phyloP scores from a whole-genome alignment of 1,140 invertebrate species.

The Drosophila tristis region DNA sequence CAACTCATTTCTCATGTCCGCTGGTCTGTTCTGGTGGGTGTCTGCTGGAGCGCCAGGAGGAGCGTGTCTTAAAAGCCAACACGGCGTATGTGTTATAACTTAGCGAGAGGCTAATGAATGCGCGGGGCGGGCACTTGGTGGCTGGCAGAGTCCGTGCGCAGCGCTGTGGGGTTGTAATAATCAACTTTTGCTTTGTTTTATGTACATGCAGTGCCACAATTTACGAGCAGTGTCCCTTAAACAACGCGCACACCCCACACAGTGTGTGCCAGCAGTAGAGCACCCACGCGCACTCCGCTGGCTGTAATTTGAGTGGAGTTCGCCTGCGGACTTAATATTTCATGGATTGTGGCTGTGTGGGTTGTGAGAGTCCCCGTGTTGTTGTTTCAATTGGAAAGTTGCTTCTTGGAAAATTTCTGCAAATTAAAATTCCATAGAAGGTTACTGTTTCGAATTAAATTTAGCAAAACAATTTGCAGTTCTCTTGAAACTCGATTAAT shows the following conservation, averaged over 20 bases:
- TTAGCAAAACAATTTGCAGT: background rate
- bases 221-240: slow-evolving; percentile 55
- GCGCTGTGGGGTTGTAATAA: slow-evolving; percentile 50
- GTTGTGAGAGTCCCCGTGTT: no score
- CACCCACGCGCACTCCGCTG: background rate
- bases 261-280: slow-evolving; percentile 25
- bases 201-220: slow-evolving; percentile 61
- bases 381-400: slow-evolving; percentile 19
- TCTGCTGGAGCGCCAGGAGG: no score
- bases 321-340: slow-evolving; percentile 40
- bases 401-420: background rate
- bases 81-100: slow-evolving; percentile 44
- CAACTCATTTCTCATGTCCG: slow-evolving; percentile 15
- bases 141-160: slow-evolving; percentile 21
- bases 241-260: background rate
- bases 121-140: background rate
- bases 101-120: slow-evolving; percentile 44
- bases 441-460: no score
- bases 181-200: slow-evolving; percentile 61
- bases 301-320: slow-evolving; percentile 23
- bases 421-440: slow-evolving; percentile 11
- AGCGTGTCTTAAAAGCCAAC: slow-evolving; percentile 20
- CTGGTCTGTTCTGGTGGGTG: no score
- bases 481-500: background rate
- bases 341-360: slow-evolving; percentile 23